A percentile compares a stretch with the other conserved stretches of the same genome.
These are phyloP conservation scores for Coelinius sp. DNA, from an alignment of 2,888 invertebrate genomes.

Conservation along the genomic window DNA sequence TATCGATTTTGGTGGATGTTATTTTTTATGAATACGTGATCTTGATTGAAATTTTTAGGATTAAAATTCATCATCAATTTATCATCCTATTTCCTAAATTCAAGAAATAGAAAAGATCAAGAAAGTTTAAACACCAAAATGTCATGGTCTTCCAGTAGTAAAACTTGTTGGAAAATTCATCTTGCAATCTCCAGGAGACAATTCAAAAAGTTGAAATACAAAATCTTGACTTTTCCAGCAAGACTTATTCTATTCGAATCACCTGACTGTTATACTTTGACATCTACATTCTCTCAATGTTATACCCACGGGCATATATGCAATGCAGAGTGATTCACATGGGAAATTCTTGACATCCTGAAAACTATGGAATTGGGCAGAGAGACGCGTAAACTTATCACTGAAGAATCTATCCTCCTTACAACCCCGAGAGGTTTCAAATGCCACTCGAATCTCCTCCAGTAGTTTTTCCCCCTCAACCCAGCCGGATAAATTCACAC, in stretches of 20 bases:
- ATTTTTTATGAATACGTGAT: background rate
- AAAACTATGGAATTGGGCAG: slow-evolving; percentile 44
- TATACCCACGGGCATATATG: background rate
- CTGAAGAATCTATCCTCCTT: background rate
- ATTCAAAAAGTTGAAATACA: background rate
- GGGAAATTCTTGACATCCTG: slow-evolving; percentile 60
- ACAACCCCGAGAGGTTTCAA: background rate
- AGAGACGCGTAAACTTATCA: slow-evolving; percentile 57
- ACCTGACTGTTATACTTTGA: slow-evolving; percentile 40
- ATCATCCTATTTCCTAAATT: too few species aligned
- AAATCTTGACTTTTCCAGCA: slow-evolving; percentile 13
- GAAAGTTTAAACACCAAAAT: background rate
- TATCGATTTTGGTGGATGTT: slow-evolving; percentile 45
- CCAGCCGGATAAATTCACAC: slow-evolving; percentile 50
- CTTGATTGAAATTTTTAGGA: background rate
- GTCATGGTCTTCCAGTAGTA: background rate
- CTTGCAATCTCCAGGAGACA: background rate
- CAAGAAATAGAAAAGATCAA: too few species aligned
- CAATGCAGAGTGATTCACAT: slow-evolving; percentile 49
- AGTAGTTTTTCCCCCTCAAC: slow-evolving; percentile 32
- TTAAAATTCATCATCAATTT: too few species aligned
- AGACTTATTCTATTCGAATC: slow-evolving; percentile 41
- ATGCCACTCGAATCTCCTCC: background rate
- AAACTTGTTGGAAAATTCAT: background rate
- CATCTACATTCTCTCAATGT: slow-evolving; percentile 34